Conservation (phyloP, 2,888 invertebrate genomes). For the Lasioglossum pauxillum region DNA sequence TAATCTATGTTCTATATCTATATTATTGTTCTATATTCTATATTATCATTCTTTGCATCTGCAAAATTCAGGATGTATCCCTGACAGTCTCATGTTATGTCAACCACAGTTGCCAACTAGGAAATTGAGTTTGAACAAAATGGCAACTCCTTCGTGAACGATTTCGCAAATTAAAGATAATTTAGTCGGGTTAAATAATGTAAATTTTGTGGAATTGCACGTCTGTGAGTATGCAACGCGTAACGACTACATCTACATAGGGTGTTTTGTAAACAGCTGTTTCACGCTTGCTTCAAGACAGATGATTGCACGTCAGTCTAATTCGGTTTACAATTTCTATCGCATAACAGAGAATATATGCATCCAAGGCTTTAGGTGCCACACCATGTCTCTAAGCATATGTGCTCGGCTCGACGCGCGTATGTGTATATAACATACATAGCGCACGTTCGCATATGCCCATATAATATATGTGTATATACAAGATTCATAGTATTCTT, state of each 20-base stretch:
- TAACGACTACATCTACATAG: background rate
- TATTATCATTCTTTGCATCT: background rate
- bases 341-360: slow-evolving; percentile 11
- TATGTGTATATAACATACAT: slow-evolving; percentile 10
- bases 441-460: slow-evolving; percentile 10
- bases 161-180: background rate
- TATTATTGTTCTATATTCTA: too few relatives aligned
- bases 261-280: background rate
- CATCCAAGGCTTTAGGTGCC: background rate
- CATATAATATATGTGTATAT: slow-evolving; percentile 29
- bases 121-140: background rate
- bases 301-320: slow-evolving; percentile 24
- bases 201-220: background rate
- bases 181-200: too few relatives aligned
- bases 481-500: slow-evolving; percentile 32
- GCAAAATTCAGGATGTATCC: background rate
- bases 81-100: background rate
- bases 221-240: background rate
- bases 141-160: background rate
- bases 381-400: slow-evolving; percentile 18
- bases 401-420: background rate
- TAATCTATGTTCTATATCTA: too few relatives aligned
- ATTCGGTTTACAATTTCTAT: slow-evolving; percentile 19
- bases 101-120: background rate
- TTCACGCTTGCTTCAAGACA: slow-evolving; percentile 1